Evolutionary conservation across 1,140 invertebrate species (phyloP).

Genomic region (Caenorhabditis briggsae): DNA sequence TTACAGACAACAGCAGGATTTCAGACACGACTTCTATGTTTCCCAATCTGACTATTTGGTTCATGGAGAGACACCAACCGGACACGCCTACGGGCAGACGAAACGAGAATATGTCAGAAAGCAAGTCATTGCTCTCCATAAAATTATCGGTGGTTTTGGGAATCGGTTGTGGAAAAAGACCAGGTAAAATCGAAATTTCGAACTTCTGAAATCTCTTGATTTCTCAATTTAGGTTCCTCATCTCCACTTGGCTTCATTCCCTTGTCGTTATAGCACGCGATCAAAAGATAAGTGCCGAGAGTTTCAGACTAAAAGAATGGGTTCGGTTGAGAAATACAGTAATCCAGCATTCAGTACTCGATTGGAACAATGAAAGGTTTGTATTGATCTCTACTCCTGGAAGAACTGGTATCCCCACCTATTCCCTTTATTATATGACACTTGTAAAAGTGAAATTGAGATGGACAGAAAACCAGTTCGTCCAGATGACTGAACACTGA

Average conservation of each 20-base stretch:
- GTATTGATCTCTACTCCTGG: too few species aligned
- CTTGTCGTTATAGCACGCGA: constrained; percentile 1
- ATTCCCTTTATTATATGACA: not conserved
- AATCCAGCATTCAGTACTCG: not conserved
- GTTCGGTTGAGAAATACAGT: constrained; percentile 38
- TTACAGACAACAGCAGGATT: not conserved
- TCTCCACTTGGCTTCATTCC: constrained; percentile 11
- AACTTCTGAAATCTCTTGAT: not conserved
- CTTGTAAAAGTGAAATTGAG: constrained; percentile 23
- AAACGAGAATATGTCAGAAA: constrained; percentile 30
- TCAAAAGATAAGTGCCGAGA: not conserved
- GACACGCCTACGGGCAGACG: constrained; percentile 12
- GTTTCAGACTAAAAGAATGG: constrained; percentile 33
- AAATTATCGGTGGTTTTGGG: not conserved
- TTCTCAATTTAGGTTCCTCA: not conserved
- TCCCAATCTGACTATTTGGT: constrained; percentile 29
- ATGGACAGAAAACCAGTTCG: constrained; percentile 11
- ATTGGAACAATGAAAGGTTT: constrained; percentile 37
- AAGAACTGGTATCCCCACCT: not conserved
- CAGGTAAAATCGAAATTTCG: not conserved
- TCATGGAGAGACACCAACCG: not conserved
- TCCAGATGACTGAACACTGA: too few species aligned
- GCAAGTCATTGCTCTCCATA: constrained; percentile 20
- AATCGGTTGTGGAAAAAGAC: not conserved
- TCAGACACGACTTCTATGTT: constrained; percentile 30